Base-by-base conservation (phyloP, 2,113 vertebrate genomes). In the Melanostigma gelatinosum region DNA sequence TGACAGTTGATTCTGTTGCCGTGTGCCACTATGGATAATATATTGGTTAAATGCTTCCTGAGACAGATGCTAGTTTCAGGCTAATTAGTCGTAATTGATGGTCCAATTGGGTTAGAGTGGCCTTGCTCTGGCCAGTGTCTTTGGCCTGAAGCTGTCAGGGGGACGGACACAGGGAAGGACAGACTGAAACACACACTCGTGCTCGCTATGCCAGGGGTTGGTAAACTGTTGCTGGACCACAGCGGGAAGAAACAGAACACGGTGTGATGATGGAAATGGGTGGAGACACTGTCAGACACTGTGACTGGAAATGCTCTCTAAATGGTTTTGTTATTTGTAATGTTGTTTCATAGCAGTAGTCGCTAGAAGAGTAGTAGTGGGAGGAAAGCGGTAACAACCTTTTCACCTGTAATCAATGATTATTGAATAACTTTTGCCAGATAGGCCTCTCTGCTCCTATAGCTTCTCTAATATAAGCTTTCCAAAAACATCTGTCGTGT, bases 31-130 rank as follows among this genome's bases (percentile, higher is more conserved):
- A 71, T 83, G 82, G 91, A 85, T 75, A 94, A 92, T 90, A 89
- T 91, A 94, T 92, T 94, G 91, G 92, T 93, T 94, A 93, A 95
- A 93, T 91, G 91, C 87, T 94, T 94, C 94, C 93, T 94, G 92
- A 84, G 94, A 93, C 94, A 95, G 93, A 95, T 91, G 93, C 92
- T 92, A 92, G 90, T 93, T 93, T 93, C 91, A 94, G 89, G 90
- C 88, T 94, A 94, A 95, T 95, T 89, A 91, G 89, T 86, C 79
- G 89, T 95, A 95, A 95, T 95, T 95, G 94, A 89, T 92, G 92
- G 90, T 92, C 89, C 89, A 93, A 93, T 95, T 92, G 88, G 88
- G 93, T 95, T 94, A 91, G 90, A 93, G 88, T 82, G 87, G 91
- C 71, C 77, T 87, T 76, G 85, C 86, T 85, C 92, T 92, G 91